Percentiles rank a stretch among this genome's conserved stretches.
These are phyloP conservation scores for Strongylocentrotus purpuratus DNA, from an alignment of 35 echinoderm and acorn worm genomes.

Conservation along the genomic window DNA sequence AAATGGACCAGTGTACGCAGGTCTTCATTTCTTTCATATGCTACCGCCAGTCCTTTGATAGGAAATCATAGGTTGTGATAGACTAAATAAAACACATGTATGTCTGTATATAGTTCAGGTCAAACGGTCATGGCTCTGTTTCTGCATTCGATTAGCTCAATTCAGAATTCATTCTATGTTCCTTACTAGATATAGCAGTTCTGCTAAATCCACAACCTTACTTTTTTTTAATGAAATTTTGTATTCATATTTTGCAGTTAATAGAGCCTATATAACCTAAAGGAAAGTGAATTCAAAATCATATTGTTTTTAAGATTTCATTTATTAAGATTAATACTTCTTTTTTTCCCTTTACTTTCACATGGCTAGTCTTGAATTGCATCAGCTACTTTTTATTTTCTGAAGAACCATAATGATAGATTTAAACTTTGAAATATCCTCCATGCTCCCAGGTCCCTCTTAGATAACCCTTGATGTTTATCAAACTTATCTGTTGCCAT, in stretches of 20 bases:
- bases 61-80: neutral
- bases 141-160: neutral
- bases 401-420: neutral
- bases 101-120: constrained; percentile 2
- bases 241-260: neutral
- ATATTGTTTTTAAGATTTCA: no score
- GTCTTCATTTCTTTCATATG: neutral
- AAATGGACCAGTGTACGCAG: neutral
- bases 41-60: neutral
- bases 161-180: neutral
- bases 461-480: neutral
- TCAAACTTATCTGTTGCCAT: neutral
- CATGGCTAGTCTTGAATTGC: neutral
- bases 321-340: no score
- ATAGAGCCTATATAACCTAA: no score
- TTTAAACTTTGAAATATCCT: neutral
- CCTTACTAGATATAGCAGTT: neutral
- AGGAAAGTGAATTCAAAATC: no score
- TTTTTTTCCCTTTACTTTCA: neutral
- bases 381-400: neutral
- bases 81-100: neutral
- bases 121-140: neutral
- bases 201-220: neutral
- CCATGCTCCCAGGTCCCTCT: neutral
- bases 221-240: neutral